A percentile compares a stretch with the other conserved stretches of the same genome.
phyloP scores from a whole-genome alignment of 2,888 invertebrate species.

The Parelbella ahira region DNA sequence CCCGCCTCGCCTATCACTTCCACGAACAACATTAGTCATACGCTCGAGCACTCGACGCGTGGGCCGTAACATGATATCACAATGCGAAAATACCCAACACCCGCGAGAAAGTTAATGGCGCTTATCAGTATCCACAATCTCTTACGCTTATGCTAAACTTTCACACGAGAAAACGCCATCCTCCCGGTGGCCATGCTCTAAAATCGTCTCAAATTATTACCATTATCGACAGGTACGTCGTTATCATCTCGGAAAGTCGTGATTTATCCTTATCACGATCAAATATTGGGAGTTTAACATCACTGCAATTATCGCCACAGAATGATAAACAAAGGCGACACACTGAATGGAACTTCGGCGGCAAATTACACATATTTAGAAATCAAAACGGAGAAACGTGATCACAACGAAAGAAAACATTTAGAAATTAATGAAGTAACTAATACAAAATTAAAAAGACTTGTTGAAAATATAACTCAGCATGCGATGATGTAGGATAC shows the following conservation, averaged over 20 bases:
- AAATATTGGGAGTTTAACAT: constrained; percentile 88
- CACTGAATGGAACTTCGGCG: constrained; percentile 95
- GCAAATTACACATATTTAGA: constrained; percentile 94
- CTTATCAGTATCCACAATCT: constrained; percentile 82
- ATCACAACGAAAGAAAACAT: constrained; percentile 77
- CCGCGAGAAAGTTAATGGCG: constrained; percentile 82
- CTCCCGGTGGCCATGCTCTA: constrained; percentile 41
- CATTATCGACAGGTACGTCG: constrained; percentile 89
- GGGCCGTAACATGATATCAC: constrained; percentile 82
- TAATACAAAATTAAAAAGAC: constrained; percentile 72
- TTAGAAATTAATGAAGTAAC: constrained; percentile 76
- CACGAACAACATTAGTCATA: constrained; percentile 79
- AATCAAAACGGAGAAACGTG: constrained; percentile 74
- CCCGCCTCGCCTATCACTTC: constrained; percentile 74
- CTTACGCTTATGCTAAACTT: constrained; percentile 77
- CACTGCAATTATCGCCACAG: constrained; percentile 85
- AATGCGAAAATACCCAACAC: constrained; percentile 82
- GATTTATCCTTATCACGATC: constrained; percentile 87
- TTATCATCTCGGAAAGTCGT: constrained; percentile 85
- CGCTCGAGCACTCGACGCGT: constrained; percentile 74
- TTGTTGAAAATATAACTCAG: constrained; percentile 77
- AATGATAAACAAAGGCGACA: constrained; percentile 96
- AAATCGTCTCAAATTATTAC: constrained; percentile 76
- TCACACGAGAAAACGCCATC: constrained; percentile 75
- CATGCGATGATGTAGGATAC: constrained; percentile 79